Evolutionary conservation across 2,888 invertebrate genomes (phyloP), one percentile per base, ranked within the genome.

Genomic region (Proisotoma minuta): DNA sequence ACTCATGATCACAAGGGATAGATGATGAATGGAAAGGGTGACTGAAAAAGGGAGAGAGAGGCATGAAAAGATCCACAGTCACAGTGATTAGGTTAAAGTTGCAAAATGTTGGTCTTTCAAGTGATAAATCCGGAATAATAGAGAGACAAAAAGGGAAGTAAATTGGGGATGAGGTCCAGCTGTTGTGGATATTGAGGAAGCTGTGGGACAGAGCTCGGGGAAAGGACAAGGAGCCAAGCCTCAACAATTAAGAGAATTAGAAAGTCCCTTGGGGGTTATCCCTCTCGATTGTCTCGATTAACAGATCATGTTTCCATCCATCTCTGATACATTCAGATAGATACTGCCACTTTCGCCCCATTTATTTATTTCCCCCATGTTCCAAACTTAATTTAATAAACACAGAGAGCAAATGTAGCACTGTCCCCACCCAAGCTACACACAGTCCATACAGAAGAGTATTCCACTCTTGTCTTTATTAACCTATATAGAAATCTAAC

Each of bases 241-340:
- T 59, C 61, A 66, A 73, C 73, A 73, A 73, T 73, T 71, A 73
- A 68, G 73, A 70, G 71, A 73, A 73, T 73, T 71, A 73, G 67
- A 60, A 67, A 71, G 64, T 69, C 69, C 69, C 69, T 18, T 54
- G 69, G 70, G 70, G 69, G 69, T 70, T 72, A 70, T 69, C 70
- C 71, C 71, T 69, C 72, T 68, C 72, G n/a, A n/a, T 20, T n/a
- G 18, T 43, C 43, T 43, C 43, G 71, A 71, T 70, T 71, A 72
- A 65, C 66, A 71, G 73, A 73, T 73, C 73, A 70, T 73, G 71
- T 73, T 73, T 66, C 53, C 53, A 54, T 54, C 34, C 53, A 20
- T 34, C 52, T 34, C 34, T 34, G 15, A 18, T 28, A 54, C 20
- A 20, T 22, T 20, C 24, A 50, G 23, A n/a, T 43, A 57, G n/a